Evolutionary conservation across 1,140 invertebrate genomes (phyloP), one percentile per base, ranked within the genome.

Genomic region (Olivierus martensii): DNA sequence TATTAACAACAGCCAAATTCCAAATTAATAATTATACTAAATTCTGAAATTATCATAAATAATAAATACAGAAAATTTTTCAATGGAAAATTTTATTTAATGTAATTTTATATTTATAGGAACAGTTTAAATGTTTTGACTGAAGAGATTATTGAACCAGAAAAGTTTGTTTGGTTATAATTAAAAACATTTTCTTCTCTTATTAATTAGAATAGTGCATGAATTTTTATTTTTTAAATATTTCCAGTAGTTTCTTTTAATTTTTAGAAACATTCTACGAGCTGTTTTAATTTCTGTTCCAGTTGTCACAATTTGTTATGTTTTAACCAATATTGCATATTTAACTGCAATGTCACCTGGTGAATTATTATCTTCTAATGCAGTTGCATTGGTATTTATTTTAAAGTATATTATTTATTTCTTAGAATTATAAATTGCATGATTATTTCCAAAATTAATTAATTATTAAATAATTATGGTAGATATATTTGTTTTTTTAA

Each of bases 61-160:
- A 6, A 2, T 28, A 28, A 28, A 28, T 28, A 28, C 9, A 28
- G 9, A 9, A 9, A 28, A 28, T 6, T 28, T 28, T 28, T 28
- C 9, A 28, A 28, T 28, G 28, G 4, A 28, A 3, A 28, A 28
- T 28, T 28, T 28, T 28, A 28, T 28, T 28, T 3, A 28, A 7
- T 28, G 3, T 28, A 28, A 28, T 28, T 28, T 28, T 52, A 52
- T 22, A 48, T 52, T 63, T 63, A 42, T 53, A 73, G 71, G 73
- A 98, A 97, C 71, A 97, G 96, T 71, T 75, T 97, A 45, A 98
- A 97, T 72, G 98, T 96, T 74, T 93, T 98, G 15, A 96, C 95
- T 39, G 95, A 99, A 73, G 95, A 99, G 75, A 87, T 99, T 57
- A 90, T 96, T 69, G 90, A 97, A 70, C 95, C 95, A 43, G 89